phyloP scores from a whole-genome alignment of 2,797 vertebrate genomes.

The Lacerta bilineata region DNA sequence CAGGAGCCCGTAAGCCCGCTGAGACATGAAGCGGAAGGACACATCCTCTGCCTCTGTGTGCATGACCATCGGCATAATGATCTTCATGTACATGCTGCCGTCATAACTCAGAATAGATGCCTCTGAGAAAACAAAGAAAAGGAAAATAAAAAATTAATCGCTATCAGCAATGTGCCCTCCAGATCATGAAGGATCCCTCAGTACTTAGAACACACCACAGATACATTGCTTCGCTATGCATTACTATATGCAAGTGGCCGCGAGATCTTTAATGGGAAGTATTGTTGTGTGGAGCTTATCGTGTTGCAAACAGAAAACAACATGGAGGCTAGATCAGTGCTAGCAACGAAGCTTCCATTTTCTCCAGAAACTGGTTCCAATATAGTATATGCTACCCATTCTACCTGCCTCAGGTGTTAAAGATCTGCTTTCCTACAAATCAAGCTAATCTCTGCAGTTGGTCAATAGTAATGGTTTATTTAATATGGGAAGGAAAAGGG shows the following conservation, averaged over 20 bases:
- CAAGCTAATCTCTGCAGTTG: background rate
- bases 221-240: background rate
- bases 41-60: slow-evolving; percentile 98
- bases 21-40: slow-evolving; percentile 97
- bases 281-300: background rate
- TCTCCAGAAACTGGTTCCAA: background rate
- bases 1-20: slow-evolving; percentile 93
- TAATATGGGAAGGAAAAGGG: background rate
- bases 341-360: slow-evolving; percentile 11
- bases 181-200: background rate
- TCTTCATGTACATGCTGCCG: slow-evolving; percentile 99
- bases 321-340: background rate
- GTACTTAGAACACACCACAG: background rate
- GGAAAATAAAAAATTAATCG: background rate
- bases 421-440: background rate
- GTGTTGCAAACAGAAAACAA: slow-evolving; percentile 4
- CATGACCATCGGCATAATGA: slow-evolving; percentile 92
- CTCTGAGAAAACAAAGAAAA: slow-evolving; percentile 81
- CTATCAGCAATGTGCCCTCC: background rate
- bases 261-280: background rate
- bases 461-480: background rate
- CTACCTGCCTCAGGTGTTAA: slow-evolving; percentile 6
- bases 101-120: slow-evolving; percentile 94
- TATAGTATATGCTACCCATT: background rate
- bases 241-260: fast-evolving